A percentile compares a stretch with the other conserved stretches of the same genome.
Conservation (phyloP, 2,888 invertebrate genomes). For the Andrena camellia region DNA sequence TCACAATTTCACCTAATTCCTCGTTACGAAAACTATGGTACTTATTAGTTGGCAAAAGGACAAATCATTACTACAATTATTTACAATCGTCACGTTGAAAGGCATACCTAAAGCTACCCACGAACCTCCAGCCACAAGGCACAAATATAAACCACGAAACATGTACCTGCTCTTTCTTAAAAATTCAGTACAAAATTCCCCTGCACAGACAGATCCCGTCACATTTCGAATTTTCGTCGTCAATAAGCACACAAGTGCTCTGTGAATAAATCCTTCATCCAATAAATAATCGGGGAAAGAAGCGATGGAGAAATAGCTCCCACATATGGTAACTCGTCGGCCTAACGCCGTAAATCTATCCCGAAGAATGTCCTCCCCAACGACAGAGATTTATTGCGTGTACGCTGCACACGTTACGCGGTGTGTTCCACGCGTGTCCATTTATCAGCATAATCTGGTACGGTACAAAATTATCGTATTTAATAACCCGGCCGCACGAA, state of each 20-base stretch:
- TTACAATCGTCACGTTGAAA: too few relatives aligned
- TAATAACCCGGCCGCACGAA: conserved; percentile 20
- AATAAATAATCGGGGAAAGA: not conserved
- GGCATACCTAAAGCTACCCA: too few relatives aligned
- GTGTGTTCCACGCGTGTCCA: conserved; percentile 23
- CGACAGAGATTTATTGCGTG: conserved; percentile 44
- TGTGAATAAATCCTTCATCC: not conserved
- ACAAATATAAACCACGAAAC: too few relatives aligned
- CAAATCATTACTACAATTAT: too few relatives aligned
- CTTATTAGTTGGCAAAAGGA: too few relatives aligned
- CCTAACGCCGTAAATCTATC: conserved; percentile 32
- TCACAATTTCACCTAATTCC: too few relatives aligned
- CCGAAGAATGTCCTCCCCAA: conserved; percentile 30
- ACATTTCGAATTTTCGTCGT: not conserved
- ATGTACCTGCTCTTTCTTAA: too few relatives aligned
- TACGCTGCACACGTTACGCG: conserved; percentile 13
- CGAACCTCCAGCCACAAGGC: too few relatives aligned
- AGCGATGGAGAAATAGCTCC: conserved; percentile 20
- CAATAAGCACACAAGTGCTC: not conserved
- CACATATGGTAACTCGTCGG: conserved; percentile 23
- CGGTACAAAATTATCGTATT: conserved; percentile 32
- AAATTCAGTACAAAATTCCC: too few relatives aligned
- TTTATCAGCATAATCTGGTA: conserved; percentile 54
- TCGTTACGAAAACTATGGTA: too few relatives aligned
- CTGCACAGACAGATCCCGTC: not conserved